phyloP scores from a whole-genome alignment of 2,797 vertebrate genomes.

The Okamejei kenojei region DNA sequence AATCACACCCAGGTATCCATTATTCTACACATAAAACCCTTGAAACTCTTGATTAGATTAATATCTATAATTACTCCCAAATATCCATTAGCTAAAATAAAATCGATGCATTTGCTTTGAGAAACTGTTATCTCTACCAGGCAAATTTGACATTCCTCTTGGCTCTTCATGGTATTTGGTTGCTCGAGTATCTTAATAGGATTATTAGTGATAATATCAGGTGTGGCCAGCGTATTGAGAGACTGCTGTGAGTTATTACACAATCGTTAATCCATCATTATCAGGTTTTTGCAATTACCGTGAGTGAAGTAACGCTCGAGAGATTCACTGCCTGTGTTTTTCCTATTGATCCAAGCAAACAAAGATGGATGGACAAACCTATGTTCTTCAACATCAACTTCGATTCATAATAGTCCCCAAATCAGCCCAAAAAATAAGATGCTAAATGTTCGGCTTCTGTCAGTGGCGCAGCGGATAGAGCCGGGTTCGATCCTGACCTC shows the following conservation, averaged over 20 bases:
- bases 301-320: neutral
- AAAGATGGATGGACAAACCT: neutral
- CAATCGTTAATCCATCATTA: neutral
- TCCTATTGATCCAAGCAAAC: neutral
- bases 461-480: neutral
- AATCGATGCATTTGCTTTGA: neutral
- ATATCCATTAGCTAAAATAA: neutral
- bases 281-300: neutral
- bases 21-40: neutral
- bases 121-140: neutral
- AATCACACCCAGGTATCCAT: neutral
- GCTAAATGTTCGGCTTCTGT: neutral
- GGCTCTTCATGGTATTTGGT: neutral
- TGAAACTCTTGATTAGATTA: too few relatives aligned
- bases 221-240: neutral
- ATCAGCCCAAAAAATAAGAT: neutral
- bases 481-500: too few relatives aligned
- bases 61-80: neutral
- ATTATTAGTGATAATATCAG: neutral
- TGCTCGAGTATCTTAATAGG: neutral
- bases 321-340: neutral
- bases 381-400: neutral
- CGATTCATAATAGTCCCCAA: neutral
- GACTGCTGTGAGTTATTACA: neutral
- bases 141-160: neutral